Conservation (phyloP, 2,888 invertebrate genomes). For the Harmothoe impar region DNA sequence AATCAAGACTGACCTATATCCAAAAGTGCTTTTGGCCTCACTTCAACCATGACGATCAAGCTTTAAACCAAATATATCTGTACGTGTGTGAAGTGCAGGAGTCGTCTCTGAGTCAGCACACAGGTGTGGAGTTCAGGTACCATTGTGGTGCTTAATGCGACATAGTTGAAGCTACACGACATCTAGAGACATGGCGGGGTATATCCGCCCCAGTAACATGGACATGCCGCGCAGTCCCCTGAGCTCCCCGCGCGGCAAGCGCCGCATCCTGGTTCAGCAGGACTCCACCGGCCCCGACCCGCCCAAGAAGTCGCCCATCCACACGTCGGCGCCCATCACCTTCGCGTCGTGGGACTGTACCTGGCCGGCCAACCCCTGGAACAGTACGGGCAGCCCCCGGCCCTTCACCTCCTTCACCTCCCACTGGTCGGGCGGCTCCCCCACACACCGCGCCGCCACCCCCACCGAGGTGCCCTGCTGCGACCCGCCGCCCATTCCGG, state of each 20-base stretch:
- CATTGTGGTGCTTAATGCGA: too few relatives aligned
- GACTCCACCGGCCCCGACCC: conserved; percentile 53
- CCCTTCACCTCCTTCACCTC: conserved; percentile 14
- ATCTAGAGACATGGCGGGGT: too few relatives aligned
- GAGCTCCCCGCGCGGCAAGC: conserved; percentile 48
- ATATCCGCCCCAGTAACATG: background rate
- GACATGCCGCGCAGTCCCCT: conserved; percentile 36
- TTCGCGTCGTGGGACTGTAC: conserved; percentile 41
- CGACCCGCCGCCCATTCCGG: background rate
- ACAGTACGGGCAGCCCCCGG: background rate
- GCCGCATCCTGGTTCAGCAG: conserved; percentile 45
- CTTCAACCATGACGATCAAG: too few relatives aligned
- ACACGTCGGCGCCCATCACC: conserved; percentile 37
- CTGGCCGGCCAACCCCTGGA: conserved; percentile 55
- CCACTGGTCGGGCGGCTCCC: background rate
- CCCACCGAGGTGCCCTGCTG: conserved; percentile 50
- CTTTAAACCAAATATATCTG: too few relatives aligned
- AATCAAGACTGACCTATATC: too few relatives aligned
- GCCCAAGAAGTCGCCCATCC: conserved; percentile 48
- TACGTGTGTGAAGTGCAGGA: too few relatives aligned
- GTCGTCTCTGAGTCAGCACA: too few relatives aligned
- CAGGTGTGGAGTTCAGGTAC: too few relatives aligned
- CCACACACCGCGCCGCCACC: conserved; percentile 36
- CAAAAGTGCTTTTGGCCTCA: too few relatives aligned
- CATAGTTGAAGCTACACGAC: too few relatives aligned